Conservation (phyloP, 1,140 invertebrate species). For the Matsumurasca onukii region DNA sequence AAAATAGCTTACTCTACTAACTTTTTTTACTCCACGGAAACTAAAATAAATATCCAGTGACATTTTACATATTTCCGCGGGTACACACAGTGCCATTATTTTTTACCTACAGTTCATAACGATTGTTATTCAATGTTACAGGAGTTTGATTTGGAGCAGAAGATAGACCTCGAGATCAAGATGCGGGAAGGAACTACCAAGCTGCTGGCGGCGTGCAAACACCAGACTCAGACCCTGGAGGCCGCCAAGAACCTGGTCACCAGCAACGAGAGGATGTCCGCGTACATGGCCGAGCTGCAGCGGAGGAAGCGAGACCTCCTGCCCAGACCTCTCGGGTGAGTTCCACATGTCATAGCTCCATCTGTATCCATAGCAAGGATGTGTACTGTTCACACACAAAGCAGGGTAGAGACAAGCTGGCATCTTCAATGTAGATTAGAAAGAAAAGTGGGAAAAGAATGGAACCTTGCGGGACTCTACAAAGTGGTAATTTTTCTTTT, state of each 20-base stretch:
- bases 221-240: slow-evolving; percentile 65
- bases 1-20: too few species aligned
- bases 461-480: too few species aligned
- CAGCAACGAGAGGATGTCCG: slow-evolving; percentile 66
- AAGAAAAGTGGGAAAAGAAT: too few species aligned
- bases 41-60: too few species aligned
- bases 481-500: too few species aligned
- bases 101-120: slow-evolving; percentile 7
- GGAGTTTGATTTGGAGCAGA: slow-evolving; percentile 67
- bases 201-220: slow-evolving; percentile 64
- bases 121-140: slow-evolving; percentile 40
- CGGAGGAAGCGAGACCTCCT: slow-evolving; percentile 44
- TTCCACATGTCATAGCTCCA: too few species aligned
- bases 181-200: slow-evolving; percentile 71
- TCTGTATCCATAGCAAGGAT: neutral
- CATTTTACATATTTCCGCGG: too few species aligned
- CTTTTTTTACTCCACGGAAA: too few species aligned
- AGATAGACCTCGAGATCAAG: slow-evolving; percentile 72
- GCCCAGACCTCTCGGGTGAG: slow-evolving; percentile 8
- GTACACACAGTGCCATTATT: neutral
- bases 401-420: too few species aligned
- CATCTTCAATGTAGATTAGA: too few species aligned
- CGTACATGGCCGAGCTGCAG: slow-evolving; percentile 68
- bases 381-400: too few species aligned
- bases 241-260: slow-evolving; percentile 67